Evolutionary conservation across 2,113 vertebrate genomes (phyloP).

Genomic region (Capreolus pygargus): DNA sequence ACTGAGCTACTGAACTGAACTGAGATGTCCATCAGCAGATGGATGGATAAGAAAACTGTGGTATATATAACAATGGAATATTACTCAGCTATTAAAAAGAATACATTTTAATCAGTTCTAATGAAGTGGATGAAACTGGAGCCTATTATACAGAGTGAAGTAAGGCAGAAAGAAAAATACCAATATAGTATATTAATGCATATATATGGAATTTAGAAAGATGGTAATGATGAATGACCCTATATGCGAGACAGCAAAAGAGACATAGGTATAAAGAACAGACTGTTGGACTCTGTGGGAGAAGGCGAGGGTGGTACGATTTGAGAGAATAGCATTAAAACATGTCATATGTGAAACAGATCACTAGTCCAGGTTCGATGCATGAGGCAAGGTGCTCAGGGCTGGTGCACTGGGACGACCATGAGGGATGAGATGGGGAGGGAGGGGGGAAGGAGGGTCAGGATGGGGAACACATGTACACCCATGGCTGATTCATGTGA

Average conservation of each 20-base stretch:
- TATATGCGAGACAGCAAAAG: background rate
- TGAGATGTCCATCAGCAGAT: background rate
- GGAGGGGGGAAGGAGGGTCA: background rate
- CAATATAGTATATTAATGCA: background rate
- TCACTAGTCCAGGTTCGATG: background rate
- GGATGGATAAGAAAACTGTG: too few relatives aligned
- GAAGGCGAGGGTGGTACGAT: background rate
- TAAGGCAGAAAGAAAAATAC: background rate
- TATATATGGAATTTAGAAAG: background rate
- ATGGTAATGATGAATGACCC: background rate
- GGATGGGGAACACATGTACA: background rate
- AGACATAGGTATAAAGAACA: background rate
- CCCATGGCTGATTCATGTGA: background rate
- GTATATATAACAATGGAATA: background rate
- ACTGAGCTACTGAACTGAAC: background rate
- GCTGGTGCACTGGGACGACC: background rate
- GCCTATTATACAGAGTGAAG: background rate
- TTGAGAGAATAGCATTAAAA: background rate
- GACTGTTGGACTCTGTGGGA: background rate
- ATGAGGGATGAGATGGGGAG: background rate
- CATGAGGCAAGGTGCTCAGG: background rate
- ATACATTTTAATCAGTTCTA: background rate
- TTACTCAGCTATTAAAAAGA: too few relatives aligned
- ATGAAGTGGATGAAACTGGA: background rate
- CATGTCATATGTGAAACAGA: background rate